These are phyloP conservation scores for Hemaris fuciformis DNA, from an alignment of 2,888 invertebrate species.

Conservation along the genomic window DNA sequence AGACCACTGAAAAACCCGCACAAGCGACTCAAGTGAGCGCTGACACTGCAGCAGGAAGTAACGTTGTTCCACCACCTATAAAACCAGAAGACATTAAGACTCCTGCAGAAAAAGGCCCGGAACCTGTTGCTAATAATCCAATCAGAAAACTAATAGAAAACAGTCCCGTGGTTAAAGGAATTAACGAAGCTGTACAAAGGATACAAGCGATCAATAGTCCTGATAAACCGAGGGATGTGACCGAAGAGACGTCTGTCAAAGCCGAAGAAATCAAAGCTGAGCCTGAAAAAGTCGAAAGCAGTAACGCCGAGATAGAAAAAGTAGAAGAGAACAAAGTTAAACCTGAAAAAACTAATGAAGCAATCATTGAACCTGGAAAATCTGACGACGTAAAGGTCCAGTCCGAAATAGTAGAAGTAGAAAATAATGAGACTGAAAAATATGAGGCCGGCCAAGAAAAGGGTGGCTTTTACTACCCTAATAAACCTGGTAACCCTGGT, in stretches of 20 bases:
- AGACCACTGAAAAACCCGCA: conserved; percentile 12
- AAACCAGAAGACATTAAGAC: conserved; percentile 11
- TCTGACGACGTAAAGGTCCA: not conserved
- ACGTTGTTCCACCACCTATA: not conserved
- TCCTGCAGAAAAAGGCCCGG: conserved; percentile 3
- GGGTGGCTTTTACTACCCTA: conserved; percentile 27
- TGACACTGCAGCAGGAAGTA: not conserved
- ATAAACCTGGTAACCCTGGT: not conserved
- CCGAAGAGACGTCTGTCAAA: conserved; percentile 22
- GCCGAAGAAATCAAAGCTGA: conserved; percentile 21
- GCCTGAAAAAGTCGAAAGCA: not conserved
- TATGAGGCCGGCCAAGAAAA: conserved; percentile 23
- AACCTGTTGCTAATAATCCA: conserved; percentile 30
- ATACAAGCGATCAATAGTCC: conserved; percentile 41
- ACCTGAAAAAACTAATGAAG: not conserved
- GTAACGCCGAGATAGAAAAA: not conserved
- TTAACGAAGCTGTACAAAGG: conserved; percentile 35
- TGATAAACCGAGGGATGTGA: conserved; percentile 45
- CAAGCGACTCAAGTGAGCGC: not conserved
- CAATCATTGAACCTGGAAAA: not conserved
- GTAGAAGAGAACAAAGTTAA: not conserved
- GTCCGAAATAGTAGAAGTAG: not conserved
- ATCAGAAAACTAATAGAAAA: conserved; percentile 49
- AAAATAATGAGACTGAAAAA: conserved; percentile 2
- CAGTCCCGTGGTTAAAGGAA: conserved; percentile 41